Conservation (phyloP, 2,797 vertebrate species). For the Garrulus glandarius region DNA sequence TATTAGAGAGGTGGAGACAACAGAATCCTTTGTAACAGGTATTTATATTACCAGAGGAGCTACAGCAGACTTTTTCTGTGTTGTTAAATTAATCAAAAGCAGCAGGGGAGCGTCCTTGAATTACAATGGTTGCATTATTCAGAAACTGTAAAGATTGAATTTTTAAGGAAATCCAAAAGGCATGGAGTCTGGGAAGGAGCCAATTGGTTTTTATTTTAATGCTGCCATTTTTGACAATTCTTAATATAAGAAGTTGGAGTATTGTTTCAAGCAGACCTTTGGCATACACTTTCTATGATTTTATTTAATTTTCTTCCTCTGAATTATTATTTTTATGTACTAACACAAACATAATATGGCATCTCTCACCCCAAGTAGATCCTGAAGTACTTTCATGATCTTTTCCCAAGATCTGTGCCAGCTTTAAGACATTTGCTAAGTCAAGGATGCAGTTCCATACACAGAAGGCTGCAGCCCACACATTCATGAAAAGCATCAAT, state of each 20-base stretch:
- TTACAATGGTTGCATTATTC: slow-evolving; percentile 53
- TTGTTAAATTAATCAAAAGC: slow-evolving; percentile 61
- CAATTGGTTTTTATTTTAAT: background rate
- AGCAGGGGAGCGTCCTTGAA: slow-evolving; percentile 17
- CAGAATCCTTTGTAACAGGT: slow-evolving; percentile 24
- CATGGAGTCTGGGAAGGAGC: slow-evolving; percentile 1
- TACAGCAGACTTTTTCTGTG: slow-evolving; percentile 14
- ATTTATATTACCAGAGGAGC: slow-evolving; percentile 17
- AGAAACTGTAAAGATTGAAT: slow-evolving; percentile 21
- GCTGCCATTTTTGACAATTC: slow-evolving; percentile 22
- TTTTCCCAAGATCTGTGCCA: background rate
- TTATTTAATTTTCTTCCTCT: background rate
- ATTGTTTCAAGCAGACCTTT: slow-evolving; percentile 5
- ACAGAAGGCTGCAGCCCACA: background rate
- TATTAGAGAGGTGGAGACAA: slow-evolving; percentile 24
- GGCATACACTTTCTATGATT: background rate
- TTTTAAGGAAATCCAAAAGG: slow-evolving; percentile 44
- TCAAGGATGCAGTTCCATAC: background rate
- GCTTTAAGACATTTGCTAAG: background rate
- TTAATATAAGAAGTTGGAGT: background rate
- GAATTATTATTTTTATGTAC: background rate
- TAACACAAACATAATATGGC: background rate
- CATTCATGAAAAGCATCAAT: background rate
- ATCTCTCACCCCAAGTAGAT: background rate
- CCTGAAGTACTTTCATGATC: background rate